These are phyloP conservation scores for Beroe ovata DNA, from an alignment of 37 sponge, comb jelly and placozoan species.

Conservation along the genomic window DNA sequence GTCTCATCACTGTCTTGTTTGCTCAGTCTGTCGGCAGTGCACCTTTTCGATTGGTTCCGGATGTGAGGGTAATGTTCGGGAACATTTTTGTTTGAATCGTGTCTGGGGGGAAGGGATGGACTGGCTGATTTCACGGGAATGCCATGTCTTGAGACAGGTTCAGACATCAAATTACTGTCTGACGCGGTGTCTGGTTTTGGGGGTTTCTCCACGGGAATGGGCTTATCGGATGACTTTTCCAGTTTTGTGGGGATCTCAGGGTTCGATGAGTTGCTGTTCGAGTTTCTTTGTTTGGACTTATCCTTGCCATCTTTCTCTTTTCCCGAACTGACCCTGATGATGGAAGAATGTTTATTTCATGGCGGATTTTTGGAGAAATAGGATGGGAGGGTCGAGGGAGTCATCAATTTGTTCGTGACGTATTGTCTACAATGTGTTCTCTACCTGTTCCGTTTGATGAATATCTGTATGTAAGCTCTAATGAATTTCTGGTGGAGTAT, in stretches of 20 bases:
- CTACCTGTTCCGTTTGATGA: constrained; percentile 72
- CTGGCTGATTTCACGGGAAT: neutral
- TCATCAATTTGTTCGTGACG: too few relatives aligned
- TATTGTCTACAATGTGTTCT: too few relatives aligned
- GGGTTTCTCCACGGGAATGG: neutral
- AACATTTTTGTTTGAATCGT: neutral
- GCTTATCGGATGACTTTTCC: neutral
- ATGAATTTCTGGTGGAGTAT: constrained; percentile 75
- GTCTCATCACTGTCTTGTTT: neutral
- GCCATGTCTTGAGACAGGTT: neutral
- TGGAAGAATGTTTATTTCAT: too few relatives aligned
- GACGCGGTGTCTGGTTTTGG: neutral
- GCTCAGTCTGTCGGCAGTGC: neutral
- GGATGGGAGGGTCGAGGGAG: too few relatives aligned
- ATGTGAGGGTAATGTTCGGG: constrained; percentile 31
- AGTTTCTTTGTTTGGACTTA: neutral
- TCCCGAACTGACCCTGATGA: neutral
- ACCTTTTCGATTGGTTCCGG: neutral
- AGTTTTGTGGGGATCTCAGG: neutral
- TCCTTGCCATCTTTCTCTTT: neutral
- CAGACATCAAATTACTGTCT: neutral
- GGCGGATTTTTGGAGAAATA: too few relatives aligned
- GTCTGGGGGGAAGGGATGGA: neutral
- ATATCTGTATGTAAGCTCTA: constrained; percentile 75
- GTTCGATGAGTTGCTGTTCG: neutral